Percentiles rank a stretch among this genome's conserved stretches.
These are phyloP conservation scores for Nannoperca obscura DNA, from an alignment of 2,797 vertebrate genomes.

Conservation along the genomic window DNA sequence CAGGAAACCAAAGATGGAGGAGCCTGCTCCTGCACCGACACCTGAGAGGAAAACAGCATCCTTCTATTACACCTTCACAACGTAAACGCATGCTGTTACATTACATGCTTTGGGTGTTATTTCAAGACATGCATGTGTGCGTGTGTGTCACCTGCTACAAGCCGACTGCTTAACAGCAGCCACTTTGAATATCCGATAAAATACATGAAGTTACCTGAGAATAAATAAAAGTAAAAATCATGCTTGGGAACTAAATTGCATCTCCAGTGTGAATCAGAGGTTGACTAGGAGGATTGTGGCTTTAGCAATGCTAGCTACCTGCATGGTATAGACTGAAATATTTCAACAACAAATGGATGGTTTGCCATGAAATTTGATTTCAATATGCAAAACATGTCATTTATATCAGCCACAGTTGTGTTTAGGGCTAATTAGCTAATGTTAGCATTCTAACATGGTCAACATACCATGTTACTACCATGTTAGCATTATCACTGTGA, in stretches of 20 bases:
- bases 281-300: background rate
- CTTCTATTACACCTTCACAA: slow-evolving; percentile 2
- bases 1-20: slow-evolving; percentile 89
- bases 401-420: background rate
- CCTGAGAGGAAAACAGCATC: slow-evolving; percentile 71
- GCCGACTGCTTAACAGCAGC: slow-evolving; percentile 87
- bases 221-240: slow-evolving; percentile 16
- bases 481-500: background rate
- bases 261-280: background rate
- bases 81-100: background rate
- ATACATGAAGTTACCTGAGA: slow-evolving; percentile 90
- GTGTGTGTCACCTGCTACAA: slow-evolving; percentile 86
- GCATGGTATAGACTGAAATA: background rate
- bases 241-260: background rate
- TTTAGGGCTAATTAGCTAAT: background rate
- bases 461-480: background rate
- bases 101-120: background rate
- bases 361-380: background rate
- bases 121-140: background rate
- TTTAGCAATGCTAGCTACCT: too few relatives aligned
- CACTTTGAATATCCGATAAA: slow-evolving; percentile 90
- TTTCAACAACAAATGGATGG: background rate
- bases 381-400: background rate
- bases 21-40: slow-evolving; percentile 87
- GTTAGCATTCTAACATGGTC: background rate